Evolutionary conservation across 2,113 vertebrate species (phyloP).

Genomic region (Tretioscincus oriximinensis): DNA sequence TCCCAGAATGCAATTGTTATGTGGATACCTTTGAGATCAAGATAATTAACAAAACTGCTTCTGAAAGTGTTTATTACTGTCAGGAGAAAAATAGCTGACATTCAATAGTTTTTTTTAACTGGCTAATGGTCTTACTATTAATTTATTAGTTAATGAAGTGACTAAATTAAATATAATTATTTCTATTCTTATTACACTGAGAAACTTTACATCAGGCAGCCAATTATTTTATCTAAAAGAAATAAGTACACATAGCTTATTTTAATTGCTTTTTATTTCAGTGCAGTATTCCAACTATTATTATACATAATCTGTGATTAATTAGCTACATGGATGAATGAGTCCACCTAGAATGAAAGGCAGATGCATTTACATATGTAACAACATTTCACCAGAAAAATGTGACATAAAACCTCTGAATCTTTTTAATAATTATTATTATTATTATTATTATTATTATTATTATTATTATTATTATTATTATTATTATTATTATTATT

Average conservation of each 20-base stretch:
- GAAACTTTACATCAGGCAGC: neutral
- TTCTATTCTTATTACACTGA: neutral
- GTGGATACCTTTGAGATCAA: neutral
- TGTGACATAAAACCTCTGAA: too few relatives aligned
- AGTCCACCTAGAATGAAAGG: neutral
- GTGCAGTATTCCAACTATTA: neutral
- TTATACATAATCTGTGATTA: neutral
- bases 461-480: too few relatives aligned
- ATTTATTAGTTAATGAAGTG: neutral
- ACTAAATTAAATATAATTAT: conserved; percentile 7
- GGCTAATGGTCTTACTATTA: conserved; percentile 7
- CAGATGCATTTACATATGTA: neutral
- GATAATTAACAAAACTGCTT: neutral
- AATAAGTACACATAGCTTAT: neutral
- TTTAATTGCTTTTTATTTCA: conserved; percentile 5
- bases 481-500: too few relatives aligned
- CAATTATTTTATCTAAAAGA: neutral
- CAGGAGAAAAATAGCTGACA: neutral
- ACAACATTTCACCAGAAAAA: too few relatives aligned
- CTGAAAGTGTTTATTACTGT: neutral
- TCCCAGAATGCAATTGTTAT: neutral
- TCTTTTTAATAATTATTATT: too few relatives aligned
- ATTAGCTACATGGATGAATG: neutral
- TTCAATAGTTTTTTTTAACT: neutral
- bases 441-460: too few relatives aligned